phyloP scores from a whole-genome alignment of 2,797 vertebrate species.

The Rhinella marina region DNA sequence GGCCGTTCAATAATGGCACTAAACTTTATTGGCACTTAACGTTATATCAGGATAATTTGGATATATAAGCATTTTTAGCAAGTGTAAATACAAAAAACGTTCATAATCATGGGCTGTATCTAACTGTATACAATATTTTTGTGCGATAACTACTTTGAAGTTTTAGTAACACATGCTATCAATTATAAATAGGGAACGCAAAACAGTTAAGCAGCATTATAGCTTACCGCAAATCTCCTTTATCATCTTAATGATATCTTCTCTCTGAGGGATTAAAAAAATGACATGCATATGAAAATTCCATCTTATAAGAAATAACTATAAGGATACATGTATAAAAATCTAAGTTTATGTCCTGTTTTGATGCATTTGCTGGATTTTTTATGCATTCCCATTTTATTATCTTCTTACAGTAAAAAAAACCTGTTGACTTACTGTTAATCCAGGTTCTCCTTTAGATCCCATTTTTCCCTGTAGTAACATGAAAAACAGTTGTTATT shows the following conservation, averaged over 20 bases:
- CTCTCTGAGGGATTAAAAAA: constrained; percentile 71
- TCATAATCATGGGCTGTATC: too few relatives aligned
- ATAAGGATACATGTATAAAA: neutral
- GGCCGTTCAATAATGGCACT: too few relatives aligned
- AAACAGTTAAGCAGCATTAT: neutral
- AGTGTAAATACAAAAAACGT: too few relatives aligned
- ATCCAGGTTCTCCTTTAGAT: constrained; percentile 83
- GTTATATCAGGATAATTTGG: too few relatives aligned
- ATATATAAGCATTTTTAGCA: too few relatives aligned
- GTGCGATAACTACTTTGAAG: neutral
- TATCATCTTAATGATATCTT: constrained; percentile 90
- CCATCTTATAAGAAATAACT: neutral
- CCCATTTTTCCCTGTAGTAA: constrained; percentile 80
- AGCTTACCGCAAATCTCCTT: constrained; percentile 91
- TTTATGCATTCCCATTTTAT: neutral
- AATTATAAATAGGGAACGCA: neutral
- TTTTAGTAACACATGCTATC: neutral
- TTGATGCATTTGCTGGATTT: neutral
- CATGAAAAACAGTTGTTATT: constrained; percentile 18
- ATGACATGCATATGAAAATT: neutral
- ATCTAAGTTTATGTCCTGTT: neutral
- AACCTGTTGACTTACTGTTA: constrained; percentile 80
- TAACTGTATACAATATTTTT: too few relatives aligned
- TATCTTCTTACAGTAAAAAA: neutral
- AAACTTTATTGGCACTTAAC: too few relatives aligned